Evolutionary conservation across 1,140 invertebrate species (phyloP), one percentile per base, ranked within the genome.

Genomic region (Odontomachus brunneus): DNA sequence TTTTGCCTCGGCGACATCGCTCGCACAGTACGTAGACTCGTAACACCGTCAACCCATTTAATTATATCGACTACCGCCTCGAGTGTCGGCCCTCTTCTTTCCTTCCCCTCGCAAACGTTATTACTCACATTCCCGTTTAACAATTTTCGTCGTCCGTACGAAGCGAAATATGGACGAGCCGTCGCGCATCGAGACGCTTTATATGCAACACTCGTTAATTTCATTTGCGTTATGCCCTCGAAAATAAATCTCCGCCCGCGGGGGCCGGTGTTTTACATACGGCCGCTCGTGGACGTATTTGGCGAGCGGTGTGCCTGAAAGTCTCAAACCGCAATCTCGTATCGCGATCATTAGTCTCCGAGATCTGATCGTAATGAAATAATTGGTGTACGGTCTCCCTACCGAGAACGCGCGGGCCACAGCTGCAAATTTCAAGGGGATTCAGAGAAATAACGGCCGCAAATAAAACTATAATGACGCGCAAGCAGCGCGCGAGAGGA

Each of bases 291-390:
- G 48, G 75, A 80, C 75, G 65, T 80, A 80, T 80, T 73, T 51
- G 71, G 63, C 82, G 48, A 69, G 49, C 59, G 73, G 57, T 44
- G 4, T 66, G 4, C 72, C 51, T 67, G 73, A 81, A 75, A 63
- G 55, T 82, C 62, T 65, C 84, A 55, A 59, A 55, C 38, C 38
- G 38, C 84, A 87, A 87, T 44, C 38, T 44, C 38, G 38, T 9
- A 87, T 87, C 86, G 69, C 85, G 65, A 82, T 86, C 84, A 83
- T 87, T 76, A 87, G 85, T 83, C 80, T 86, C 65, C 24, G 22
- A n/a, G 55, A 62, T 83, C 33, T 57, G 84, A 87, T 83, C 83
- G 72, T 87, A 87, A 87, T 87, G 85, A 87, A 87, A 87, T 87
- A 86, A 87, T 87, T 87, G 85, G 65, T 69, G 22, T 19, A 69